phyloP scores from a whole-genome alignment of 1,140 invertebrate genomes.

The Luehdorfia chinensis region DNA sequence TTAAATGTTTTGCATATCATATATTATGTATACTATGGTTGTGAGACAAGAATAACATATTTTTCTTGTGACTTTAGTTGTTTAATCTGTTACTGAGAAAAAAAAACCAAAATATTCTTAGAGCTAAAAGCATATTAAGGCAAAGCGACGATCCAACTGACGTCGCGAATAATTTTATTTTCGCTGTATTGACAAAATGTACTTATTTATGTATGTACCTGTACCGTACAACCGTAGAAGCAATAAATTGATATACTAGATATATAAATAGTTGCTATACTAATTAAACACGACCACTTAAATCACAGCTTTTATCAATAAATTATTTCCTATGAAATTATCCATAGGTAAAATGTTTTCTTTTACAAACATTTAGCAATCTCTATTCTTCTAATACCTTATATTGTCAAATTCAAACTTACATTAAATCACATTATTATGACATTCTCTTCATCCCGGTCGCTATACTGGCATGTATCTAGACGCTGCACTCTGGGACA shows the following conservation, averaged over 20 bases:
- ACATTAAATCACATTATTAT: background rate
- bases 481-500: too few relatives aligned
- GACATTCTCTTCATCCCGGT: background rate
- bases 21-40: background rate
- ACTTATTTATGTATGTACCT: background rate
- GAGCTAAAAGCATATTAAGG: background rate
- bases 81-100: background rate
- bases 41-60: conserved; percentile 1
- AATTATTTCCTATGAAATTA: background rate
- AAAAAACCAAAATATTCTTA: background rate
- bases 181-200: background rate
- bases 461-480: background rate
- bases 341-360: too few relatives aligned
- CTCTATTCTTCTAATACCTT: too few relatives aligned
- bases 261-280: too few relatives aligned
- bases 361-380: too few relatives aligned
- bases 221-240: background rate
- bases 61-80: background rate
- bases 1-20: too few relatives aligned
- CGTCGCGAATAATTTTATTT: background rate
- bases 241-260: background rate
- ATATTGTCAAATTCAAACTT: too few relatives aligned
- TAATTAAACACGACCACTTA: too few relatives aligned
- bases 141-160: background rate
- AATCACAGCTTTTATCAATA: background rate